Conservation (phyloP, 1,140 invertebrate genomes). For the Agrypnia vestita region DNA sequence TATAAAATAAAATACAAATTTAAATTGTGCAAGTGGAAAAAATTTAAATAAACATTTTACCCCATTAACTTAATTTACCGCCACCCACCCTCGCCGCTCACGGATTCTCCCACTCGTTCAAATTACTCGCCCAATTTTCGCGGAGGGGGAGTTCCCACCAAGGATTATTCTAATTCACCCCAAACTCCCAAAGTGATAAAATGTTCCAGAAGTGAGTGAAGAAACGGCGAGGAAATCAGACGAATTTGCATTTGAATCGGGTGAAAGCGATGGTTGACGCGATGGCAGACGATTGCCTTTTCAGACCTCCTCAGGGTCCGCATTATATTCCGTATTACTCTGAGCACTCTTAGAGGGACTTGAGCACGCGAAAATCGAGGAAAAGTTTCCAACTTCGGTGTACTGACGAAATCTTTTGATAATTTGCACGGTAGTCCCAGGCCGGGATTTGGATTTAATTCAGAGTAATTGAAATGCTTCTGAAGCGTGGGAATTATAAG, state of each 20-base stretch:
- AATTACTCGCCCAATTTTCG: constrained; percentile 19
- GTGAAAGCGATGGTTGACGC: neutral
- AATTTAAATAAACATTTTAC: neutral
- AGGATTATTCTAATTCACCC: constrained; percentile 19
- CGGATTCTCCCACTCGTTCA: neutral
- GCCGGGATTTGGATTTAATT: no score
- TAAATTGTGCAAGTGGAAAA: no score
- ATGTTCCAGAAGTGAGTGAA: neutral
- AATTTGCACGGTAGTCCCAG: no score
- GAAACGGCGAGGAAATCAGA: neutral
- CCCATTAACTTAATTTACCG: neutral
- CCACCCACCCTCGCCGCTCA: neutral
- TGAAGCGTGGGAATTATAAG: no score
- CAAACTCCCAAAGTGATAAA: constrained; percentile 21
- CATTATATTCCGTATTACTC: neutral
- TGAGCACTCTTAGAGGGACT: neutral
- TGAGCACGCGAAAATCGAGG: no score
- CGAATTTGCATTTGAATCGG: constrained; percentile 11
- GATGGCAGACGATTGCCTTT: neutral
- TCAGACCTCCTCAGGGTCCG: neutral
- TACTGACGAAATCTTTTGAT: no score
- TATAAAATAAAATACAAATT: no score
- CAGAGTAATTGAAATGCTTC: no score
- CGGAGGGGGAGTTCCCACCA: neutral
- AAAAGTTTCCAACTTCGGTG: no score